Percentiles rank a stretch among this genome's conserved stretches.
These are phyloP conservation scores for Apotomis capreana DNA, from an alignment of 2,888 invertebrate genomes.

Conservation along the genomic window DNA sequence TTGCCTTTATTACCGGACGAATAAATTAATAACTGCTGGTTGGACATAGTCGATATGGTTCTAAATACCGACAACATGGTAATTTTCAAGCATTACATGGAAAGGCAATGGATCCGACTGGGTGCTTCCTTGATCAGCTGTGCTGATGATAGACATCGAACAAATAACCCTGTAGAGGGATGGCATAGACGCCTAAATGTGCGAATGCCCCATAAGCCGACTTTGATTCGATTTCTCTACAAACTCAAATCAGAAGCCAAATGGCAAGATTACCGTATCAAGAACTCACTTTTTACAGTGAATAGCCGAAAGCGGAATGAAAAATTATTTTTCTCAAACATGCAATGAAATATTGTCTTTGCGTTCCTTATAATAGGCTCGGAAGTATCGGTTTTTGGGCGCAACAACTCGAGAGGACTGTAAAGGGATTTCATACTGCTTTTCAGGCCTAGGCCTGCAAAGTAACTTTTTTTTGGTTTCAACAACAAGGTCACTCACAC, in stretches of 20 bases:
- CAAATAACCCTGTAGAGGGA: slow-evolving; percentile 10
- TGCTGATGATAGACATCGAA: slow-evolving; percentile 8
- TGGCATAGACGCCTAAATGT: slow-evolving; percentile 13
- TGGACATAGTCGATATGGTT: too few relatives aligned
- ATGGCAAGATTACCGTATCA: slow-evolving; percentile 14
- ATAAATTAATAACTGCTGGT: too few relatives aligned
- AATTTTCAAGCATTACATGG: slow-evolving; percentile 7
- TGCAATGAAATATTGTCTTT: too few relatives aligned
- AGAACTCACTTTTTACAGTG: slow-evolving; percentile 12
- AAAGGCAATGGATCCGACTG: slow-evolving; percentile 5
- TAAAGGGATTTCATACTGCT: too few relatives aligned
- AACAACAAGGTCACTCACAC: too few relatives aligned
- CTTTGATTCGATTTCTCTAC: slow-evolving; percentile 1
- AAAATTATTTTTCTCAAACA: slow-evolving; percentile 11
- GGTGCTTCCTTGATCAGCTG: slow-evolving; percentile 12
- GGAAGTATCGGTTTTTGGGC: too few relatives aligned
- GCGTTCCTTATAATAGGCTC: too few relatives aligned
- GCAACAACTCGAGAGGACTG: too few relatives aligned
- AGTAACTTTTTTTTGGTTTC: too few relatives aligned
- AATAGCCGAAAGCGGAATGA: slow-evolving; percentile 3
- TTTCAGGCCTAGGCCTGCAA: too few relatives aligned
- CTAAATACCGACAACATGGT: too few relatives aligned
- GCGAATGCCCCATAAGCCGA: slow-evolving; percentile 8
- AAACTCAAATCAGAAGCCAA: slow-evolving; percentile 13
- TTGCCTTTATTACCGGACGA: too few relatives aligned